These are phyloP conservation scores for Gallirallus australis DNA, from an alignment of 2,797 vertebrate genomes.

Conservation along the genomic window DNA sequence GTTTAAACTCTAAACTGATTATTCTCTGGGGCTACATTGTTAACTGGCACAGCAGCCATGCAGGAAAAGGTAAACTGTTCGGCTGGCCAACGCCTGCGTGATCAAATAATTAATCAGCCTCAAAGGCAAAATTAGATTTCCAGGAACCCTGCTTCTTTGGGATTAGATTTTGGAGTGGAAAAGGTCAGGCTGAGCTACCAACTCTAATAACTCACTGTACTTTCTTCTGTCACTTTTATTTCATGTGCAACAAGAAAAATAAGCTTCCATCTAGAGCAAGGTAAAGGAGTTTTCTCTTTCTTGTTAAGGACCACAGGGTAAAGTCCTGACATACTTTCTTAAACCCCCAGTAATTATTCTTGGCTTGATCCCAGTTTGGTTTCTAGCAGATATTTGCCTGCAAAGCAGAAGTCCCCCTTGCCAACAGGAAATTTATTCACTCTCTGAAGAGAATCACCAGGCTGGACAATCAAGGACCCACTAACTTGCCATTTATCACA, in stretches of 20 bases:
- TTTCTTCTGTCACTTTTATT: slow-evolving; percentile 41
- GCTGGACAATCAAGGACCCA: background rate
- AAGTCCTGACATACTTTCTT: slow-evolving; percentile 26
- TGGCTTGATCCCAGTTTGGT: background rate
- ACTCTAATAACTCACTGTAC: slow-evolving; percentile 28
- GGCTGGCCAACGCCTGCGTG: background rate
- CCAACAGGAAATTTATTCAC: background rate
- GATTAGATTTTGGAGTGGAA: slow-evolving; percentile 57
- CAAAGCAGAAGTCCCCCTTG: background rate
- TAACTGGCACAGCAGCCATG: slow-evolving; percentile 23
- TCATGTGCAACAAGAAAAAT: slow-evolving; percentile 52
- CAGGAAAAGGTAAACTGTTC: slow-evolving; percentile 39
- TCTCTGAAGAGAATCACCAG: background rate
- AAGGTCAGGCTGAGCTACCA: slow-evolving; percentile 48
- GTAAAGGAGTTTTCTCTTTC: slow-evolving; percentile 24
- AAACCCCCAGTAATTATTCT: slow-evolving; percentile 13
- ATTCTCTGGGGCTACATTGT: slow-evolving; percentile 18
- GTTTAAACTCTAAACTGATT: slow-evolving; percentile 13
- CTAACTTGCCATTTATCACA: background rate
- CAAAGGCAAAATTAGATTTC: slow-evolving; percentile 36
- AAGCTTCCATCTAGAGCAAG: background rate
- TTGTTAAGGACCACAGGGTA: background rate
- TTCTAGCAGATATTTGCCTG: background rate
- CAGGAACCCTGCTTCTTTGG: slow-evolving; percentile 42
- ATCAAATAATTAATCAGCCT: slow-evolving; percentile 62